These are phyloP conservation scores for Caenorhabditis briggsae DNA, from an alignment of 1,140 invertebrate species.

Conservation along the genomic window DNA sequence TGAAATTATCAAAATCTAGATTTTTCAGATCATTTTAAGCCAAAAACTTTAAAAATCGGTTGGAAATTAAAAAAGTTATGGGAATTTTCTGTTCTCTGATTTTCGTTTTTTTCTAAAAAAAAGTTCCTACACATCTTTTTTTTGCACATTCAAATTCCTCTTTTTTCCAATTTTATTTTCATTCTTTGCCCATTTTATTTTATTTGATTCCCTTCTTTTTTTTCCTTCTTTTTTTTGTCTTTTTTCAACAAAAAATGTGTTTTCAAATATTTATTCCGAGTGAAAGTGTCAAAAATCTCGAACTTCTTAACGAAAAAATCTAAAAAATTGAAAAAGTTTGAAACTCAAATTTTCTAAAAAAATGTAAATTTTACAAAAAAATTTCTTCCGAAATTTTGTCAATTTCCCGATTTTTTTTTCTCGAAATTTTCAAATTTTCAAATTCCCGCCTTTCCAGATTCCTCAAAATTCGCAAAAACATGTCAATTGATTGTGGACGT, in stretches of 20 bases:
- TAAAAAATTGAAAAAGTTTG: too few species aligned
- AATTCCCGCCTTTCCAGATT: background rate
- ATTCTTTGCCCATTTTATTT: background rate
- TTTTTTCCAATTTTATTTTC: background rate
- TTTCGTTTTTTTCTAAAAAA: background rate
- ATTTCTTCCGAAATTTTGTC: too few species aligned
- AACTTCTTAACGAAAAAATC: background rate
- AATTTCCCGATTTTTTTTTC: background rate
- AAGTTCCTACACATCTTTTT: too few species aligned
- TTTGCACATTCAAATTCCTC: background rate
- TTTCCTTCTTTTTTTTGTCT: background rate
- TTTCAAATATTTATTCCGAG: background rate
- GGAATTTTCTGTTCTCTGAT: background rate
- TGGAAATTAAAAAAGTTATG: too few species aligned
- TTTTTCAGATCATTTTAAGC: too few species aligned
- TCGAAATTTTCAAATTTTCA: background rate
- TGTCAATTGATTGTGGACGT: slow-evolving; percentile 37
- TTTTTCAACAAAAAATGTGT: background rate
- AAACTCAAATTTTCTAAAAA: too few species aligned
- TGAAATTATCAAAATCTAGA: too few species aligned
- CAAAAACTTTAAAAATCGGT: too few species aligned
- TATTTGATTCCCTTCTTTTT: background rate
- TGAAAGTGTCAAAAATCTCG: background rate
- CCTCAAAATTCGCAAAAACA: background rate
- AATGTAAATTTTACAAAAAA: too few species aligned